Percentiles rank a stretch among this genome's conserved stretches.
Evolutionary conservation across 2,113 vertebrate genomes (phyloP).

Genomic region (Calyptommatus sinebrachiatus): DNA sequence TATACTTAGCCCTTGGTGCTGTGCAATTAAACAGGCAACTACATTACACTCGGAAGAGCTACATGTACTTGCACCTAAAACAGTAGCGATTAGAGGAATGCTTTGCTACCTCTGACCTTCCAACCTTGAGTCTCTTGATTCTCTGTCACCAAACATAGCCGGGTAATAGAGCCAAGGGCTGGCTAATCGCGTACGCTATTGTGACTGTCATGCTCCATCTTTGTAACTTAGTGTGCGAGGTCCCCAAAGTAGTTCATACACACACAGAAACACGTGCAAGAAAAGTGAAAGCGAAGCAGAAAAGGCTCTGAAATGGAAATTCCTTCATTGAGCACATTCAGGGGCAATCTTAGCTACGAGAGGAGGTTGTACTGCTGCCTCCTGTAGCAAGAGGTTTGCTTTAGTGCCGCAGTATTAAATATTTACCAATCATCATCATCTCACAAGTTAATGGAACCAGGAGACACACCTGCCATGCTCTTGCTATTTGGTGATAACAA

Average conservation of each 20-base stretch:
- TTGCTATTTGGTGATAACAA: too few relatives aligned
- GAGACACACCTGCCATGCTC: too few relatives aligned
- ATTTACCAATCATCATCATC: not conserved
- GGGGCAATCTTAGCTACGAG: conserved; percentile 47
- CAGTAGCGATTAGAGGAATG: conserved; percentile 87
- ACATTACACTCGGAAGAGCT: conserved; percentile 72
- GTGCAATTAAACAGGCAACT: conserved; percentile 81
- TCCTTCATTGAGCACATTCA: conserved; percentile 61
- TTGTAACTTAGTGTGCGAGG: conserved; percentile 84
- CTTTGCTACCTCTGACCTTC: conserved; percentile 88
- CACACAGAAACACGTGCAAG: conserved; percentile 65
- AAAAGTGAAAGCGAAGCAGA: conserved; percentile 70
- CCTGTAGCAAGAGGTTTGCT: conserved; percentile 35
- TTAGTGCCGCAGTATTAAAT: conserved; percentile 16
- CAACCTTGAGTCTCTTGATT: conserved; percentile 86
- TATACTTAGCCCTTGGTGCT: conserved; percentile 55
- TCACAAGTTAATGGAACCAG: too few relatives aligned
- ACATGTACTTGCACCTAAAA: conserved; percentile 71
- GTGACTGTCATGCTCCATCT: conserved; percentile 89
- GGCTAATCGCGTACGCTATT: conserved; percentile 87
- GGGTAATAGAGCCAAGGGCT: conserved; percentile 84
- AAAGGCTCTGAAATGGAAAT: conserved; percentile 69
- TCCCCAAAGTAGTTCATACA: conserved; percentile 77
- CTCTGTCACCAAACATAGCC: conserved; percentile 82
- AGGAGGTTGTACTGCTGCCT: conserved; percentile 44